phyloP scores from a whole-genome alignment of 1,140 invertebrate species.

The Ganaspis sp. region DNA sequence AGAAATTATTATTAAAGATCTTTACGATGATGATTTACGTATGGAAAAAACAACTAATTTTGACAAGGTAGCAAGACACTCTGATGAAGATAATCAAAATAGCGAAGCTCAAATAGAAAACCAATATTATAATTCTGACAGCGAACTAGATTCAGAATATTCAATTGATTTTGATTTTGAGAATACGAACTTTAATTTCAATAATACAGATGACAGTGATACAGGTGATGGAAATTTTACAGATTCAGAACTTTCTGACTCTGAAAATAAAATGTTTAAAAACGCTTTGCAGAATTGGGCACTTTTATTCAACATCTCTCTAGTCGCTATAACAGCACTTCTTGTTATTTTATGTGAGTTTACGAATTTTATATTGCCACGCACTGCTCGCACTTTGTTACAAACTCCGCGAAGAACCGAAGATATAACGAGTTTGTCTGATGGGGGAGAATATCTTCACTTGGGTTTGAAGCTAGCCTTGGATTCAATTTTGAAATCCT shows the following conservation, averaged over 20 bases:
- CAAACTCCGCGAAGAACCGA: background rate
- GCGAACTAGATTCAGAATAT: too few relatives aligned
- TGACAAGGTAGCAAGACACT: too few relatives aligned
- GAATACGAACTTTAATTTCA: too few relatives aligned
- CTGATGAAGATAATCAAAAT: background rate
- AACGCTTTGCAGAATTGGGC: background rate
- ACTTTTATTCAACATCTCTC: background rate
- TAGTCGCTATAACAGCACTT: background rate
- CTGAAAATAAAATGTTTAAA: background rate
- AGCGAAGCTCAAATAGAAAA: too few relatives aligned
- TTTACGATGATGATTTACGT: background rate
- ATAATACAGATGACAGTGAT: too few relatives aligned
- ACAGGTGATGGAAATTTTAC: too few relatives aligned
- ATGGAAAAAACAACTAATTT: background rate
- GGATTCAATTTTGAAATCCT: background rate
- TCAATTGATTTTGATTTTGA: too few relatives aligned
- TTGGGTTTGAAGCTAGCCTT: background rate
- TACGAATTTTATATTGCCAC: background rate
- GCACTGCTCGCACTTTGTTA: background rate
- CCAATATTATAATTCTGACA: too few relatives aligned
- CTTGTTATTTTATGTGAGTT: background rate
- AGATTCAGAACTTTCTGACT: background rate
- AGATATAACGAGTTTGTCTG: background rate
- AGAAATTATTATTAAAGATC: too few relatives aligned
- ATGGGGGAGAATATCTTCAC: background rate